phyloP scores from a whole-genome alignment of 2,797 vertebrate species.

The Calcarius lapponicus region DNA sequence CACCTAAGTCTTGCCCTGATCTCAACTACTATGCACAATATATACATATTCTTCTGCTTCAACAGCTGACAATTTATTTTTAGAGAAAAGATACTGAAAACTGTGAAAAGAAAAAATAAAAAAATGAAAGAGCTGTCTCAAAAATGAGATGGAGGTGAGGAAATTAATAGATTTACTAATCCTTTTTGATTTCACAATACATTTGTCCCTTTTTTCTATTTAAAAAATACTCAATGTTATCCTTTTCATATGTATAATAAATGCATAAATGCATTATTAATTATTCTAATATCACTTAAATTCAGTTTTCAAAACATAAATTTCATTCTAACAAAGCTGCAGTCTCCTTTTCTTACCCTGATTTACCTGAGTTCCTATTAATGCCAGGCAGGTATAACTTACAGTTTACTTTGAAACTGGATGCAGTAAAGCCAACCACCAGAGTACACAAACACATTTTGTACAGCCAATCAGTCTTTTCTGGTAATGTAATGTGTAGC shows the following conservation, averaged over 20 bases:
- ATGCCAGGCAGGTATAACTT: background rate
- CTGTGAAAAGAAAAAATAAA: background rate
- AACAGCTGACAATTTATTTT: background rate
- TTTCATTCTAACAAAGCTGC: background rate
- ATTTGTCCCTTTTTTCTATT: background rate
- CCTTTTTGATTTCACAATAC: background rate
- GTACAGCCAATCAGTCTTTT: background rate
- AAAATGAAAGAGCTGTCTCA: background rate
- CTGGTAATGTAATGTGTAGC: background rate
- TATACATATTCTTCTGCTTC: background rate
- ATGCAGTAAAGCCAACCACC: background rate
- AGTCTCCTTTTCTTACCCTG: background rate
- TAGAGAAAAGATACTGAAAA: background rate
- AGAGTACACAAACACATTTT: background rate
- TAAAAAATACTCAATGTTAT: background rate
- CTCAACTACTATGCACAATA: background rate
- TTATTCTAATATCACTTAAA: background rate
- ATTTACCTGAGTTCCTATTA: background rate
- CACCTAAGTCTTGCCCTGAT: background rate
- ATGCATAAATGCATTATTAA: background rate
- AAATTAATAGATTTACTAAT: background rate
- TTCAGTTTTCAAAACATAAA: background rate
- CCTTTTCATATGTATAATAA: background rate
- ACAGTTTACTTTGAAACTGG: background rate
- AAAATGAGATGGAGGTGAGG: background rate